These are phyloP conservation scores for Lypha dubia DNA, from an alignment of 2,888 invertebrate genomes.

Conservation along the genomic window DNA sequence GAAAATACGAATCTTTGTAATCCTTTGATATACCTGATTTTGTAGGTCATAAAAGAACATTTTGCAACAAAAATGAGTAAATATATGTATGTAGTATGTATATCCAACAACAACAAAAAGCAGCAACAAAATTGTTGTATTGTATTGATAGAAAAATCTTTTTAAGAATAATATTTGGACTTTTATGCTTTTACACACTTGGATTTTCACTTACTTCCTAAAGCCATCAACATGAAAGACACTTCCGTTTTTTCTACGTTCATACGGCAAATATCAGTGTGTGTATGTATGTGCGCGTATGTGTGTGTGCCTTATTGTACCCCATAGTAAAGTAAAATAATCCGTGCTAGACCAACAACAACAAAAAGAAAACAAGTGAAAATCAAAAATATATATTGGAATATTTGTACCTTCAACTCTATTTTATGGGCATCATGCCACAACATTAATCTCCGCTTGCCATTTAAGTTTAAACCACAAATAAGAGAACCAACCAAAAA, in stretches of 20 bases:
- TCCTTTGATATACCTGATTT: constrained; percentile 44
- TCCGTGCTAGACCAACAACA: constrained; percentile 3
- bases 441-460: constrained; percentile 82
- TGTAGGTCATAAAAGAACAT: constrained; percentile 51
- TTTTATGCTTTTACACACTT: constrained; percentile 45
- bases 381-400: constrained; percentile 37
- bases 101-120: not conserved
- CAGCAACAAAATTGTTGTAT: constrained; percentile 10
- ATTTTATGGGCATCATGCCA: constrained; percentile 75
- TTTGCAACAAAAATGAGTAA: not conserved
- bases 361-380: constrained; percentile 12
- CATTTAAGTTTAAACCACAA: constrained; percentile 76
- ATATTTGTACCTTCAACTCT: constrained; percentile 67
- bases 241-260: constrained; percentile 47
- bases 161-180: constrained; percentile 43
- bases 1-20: constrained; percentile 16
- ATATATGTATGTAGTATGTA: no score
- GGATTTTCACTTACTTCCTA: constrained; percentile 63
- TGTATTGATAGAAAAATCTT: constrained; percentile 47
- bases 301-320: constrained; percentile 44
- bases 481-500: constrained; percentile 52
- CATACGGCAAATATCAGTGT: constrained; percentile 26
- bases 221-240: constrained; percentile 65
- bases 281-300: not conserved
- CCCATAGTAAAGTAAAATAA: constrained; percentile 65